phyloP scores from a whole-genome alignment of 2,888 invertebrate genomes.

The Dicranocentrus wangi region DNA sequence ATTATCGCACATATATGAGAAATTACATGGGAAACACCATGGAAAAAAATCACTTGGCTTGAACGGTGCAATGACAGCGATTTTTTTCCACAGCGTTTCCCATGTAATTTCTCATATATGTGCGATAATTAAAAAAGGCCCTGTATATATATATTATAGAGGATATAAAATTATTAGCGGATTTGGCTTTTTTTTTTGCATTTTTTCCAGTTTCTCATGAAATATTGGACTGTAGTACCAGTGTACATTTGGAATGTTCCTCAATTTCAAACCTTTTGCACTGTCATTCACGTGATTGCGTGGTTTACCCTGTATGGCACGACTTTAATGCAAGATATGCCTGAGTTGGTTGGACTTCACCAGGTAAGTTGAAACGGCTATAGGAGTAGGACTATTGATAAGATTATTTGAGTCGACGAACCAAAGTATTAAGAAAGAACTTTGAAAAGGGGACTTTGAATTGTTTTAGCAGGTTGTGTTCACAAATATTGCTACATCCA shows the following conservation, averaged over 20 bases:
- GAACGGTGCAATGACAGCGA: no score
- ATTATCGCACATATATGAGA: no score
- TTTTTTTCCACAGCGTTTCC: no score
- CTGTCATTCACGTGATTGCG: constrained; percentile 18
- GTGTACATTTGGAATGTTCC: constrained; percentile 36
- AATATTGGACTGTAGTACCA: constrained; percentile 31
- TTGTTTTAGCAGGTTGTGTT: constrained; percentile 54
- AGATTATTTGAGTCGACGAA: no score
- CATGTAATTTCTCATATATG: no score
- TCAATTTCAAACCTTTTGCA: constrained; percentile 7
- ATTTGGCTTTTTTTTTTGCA: neutral
- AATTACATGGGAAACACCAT: no score
- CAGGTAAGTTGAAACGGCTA: constrained; percentile 42
- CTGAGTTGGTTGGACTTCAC: constrained; percentile 40
- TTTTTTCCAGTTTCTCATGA: constrained; percentile 22
- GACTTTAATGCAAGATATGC: constrained; percentile 54
- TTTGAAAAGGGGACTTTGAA: neutral
- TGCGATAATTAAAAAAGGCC: no score
- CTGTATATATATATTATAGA: no score
- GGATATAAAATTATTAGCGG: no score
- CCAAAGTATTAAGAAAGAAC: neutral
- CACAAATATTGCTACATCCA: constrained; percentile 21
- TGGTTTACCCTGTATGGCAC: constrained; percentile 46
- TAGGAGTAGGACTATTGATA: neutral
- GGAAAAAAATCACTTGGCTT: no score